These are phyloP conservation scores for Nomada hirtipes DNA, from an alignment of 2,888 invertebrate genomes.

Conservation along the genomic window DNA sequence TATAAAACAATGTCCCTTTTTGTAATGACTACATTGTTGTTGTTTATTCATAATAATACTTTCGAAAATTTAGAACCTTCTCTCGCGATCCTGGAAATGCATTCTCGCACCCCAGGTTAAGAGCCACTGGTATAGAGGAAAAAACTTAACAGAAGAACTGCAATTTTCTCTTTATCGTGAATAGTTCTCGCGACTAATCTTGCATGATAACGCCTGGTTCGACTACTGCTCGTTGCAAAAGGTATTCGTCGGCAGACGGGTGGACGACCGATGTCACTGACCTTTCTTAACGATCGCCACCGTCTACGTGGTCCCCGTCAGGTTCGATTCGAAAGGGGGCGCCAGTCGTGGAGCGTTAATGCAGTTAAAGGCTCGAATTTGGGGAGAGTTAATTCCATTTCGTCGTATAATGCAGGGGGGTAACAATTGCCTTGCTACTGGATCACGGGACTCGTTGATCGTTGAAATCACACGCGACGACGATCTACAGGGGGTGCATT, in stretches of 20 bases:
- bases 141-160: no score
- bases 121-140: no score
- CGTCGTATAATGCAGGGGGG: constrained; percentile 15
- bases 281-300: constrained; percentile 75
- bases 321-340: constrained; percentile 49
- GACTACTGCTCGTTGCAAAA: constrained; percentile 48
- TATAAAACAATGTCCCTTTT: no score
- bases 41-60: no score
- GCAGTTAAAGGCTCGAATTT: constrained; percentile 39
- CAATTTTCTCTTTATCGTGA: not conserved
- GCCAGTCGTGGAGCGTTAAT: constrained; percentile 27
- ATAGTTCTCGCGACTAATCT: not conserved
- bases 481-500: not conserved
- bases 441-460: constrained; percentile 7
- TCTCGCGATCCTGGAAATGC: no score
- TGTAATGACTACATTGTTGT: no score
- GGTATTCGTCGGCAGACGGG: constrained; percentile 68
- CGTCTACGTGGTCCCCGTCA: constrained; percentile 54
- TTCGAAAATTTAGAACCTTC: no score
- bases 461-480: not conserved
- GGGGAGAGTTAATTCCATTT: constrained; percentile 31
- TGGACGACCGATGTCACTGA: constrained; percentile 78
- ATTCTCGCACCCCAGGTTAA: no score
- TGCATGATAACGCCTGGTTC: not conserved
- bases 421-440: constrained; percentile 1